phyloP scores from a whole-genome alignment of 2,888 invertebrate species.

The Hofmannophila pseudospretella region DNA sequence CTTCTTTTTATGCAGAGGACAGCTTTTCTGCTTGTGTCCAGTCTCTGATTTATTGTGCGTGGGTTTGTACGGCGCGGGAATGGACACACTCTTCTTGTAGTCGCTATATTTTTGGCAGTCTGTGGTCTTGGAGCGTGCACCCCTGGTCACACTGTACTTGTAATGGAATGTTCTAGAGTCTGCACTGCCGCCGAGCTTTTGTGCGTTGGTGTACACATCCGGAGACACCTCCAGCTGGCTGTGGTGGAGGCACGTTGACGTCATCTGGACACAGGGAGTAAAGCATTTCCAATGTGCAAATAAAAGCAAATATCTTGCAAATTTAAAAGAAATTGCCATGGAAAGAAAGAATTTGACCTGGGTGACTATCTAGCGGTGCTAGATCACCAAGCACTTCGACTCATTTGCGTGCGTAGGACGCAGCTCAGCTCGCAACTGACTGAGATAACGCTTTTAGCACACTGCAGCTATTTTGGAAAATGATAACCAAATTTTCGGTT shows the following conservation, averaged over 20 bases:
- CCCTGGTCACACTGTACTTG: slow-evolving; percentile 1
- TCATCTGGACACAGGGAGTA: slow-evolving; percentile 43
- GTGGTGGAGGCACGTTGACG: slow-evolving; percentile 67
- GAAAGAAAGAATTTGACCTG: too few relatives aligned
- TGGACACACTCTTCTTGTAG: slow-evolving; percentile 51
- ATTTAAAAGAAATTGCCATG: too few relatives aligned
- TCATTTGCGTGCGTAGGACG: too few relatives aligned
- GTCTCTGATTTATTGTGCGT: slow-evolving; percentile 66
- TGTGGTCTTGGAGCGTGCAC: slow-evolving; percentile 24
- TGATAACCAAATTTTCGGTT: too few relatives aligned
- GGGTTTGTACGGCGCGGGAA: slow-evolving; percentile 56
- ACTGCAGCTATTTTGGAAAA: too few relatives aligned
- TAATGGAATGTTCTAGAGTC: slow-evolving; percentile 18
- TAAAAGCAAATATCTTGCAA: too few relatives aligned
- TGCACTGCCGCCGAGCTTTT: slow-evolving; percentile 20
- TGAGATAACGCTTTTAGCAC: too few relatives aligned
- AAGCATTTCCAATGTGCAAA: too few relatives aligned
- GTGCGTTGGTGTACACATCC: slow-evolving; percentile 26
- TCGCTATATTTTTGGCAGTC: slow-evolving; percentile 49
- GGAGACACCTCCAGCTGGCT: slow-evolving; percentile 60
- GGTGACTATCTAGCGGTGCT: too few relatives aligned
- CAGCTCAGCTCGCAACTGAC: too few relatives aligned
- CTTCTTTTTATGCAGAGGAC: slow-evolving; percentile 59
- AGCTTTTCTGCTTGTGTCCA: slow-evolving; percentile 57
- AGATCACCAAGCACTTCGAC: too few relatives aligned